phyloP scores from a whole-genome alignment of 2,888 invertebrate genomes.

The Clunio marinus region DNA sequence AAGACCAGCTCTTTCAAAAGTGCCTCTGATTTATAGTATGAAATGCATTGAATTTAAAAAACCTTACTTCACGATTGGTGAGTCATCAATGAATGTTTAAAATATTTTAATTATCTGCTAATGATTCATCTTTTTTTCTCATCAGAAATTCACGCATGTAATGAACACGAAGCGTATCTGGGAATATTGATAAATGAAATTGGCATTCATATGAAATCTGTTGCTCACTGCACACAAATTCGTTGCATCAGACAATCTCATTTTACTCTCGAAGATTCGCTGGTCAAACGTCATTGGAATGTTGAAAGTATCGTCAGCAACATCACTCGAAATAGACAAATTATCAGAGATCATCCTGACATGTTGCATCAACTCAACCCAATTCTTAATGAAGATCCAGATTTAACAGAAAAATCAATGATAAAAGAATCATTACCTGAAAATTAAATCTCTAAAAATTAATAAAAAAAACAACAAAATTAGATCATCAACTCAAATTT shows the following conservation, averaged over 20 bases:
- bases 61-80: constrained; percentile 83
- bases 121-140: background rate
- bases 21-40: constrained; percentile 79
- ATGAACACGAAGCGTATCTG: constrained; percentile 76
- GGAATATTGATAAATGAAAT: constrained; percentile 76
- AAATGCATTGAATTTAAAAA: constrained; percentile 75
- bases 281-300: constrained; percentile 79
- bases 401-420: background rate
- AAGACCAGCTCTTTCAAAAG: constrained; percentile 64
- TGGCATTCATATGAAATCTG: constrained; percentile 71
- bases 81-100: constrained; percentile 40
- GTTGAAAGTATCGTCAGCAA: constrained; percentile 64
- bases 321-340: constrained; percentile 55
- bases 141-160: constrained; percentile 79
- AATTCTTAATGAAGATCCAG: background rate
- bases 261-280: constrained; percentile 69
- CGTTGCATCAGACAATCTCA: constrained; percentile 79
- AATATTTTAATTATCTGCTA: constrained; percentile 7
- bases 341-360: constrained; percentile 56
- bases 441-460: too few relatives aligned
- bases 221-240: constrained; percentile 74
- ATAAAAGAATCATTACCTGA: too few relatives aligned
- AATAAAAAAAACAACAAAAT: constrained; percentile 9
- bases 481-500: constrained; percentile 14
- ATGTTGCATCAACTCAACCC: constrained; percentile 49